Evolutionary conservation across 2,797 vertebrate species (phyloP), one percentile per base, ranked within the genome.

Genomic region (Buceros bicornis): DNA sequence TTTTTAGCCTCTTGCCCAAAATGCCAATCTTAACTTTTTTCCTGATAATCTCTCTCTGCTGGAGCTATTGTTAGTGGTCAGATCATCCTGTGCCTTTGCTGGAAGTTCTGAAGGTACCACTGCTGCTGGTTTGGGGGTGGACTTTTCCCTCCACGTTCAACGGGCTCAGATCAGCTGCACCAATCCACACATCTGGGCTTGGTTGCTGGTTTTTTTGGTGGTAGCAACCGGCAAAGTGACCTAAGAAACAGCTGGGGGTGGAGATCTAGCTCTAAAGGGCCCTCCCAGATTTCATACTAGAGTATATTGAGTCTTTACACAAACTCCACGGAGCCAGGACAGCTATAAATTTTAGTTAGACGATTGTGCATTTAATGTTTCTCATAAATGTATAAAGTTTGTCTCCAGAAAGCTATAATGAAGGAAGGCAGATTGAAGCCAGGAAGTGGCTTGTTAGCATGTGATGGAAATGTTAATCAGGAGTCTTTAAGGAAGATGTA

Each of bases 391-490:
- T 37, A n/a, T 45, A 77, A 96, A 92, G 86, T 92, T 94, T 90
- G 88, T 94, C 92, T 96, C 90, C 81, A 93, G 92, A 95, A 97
- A 95, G 90, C 93, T 76, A 40, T 93, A 94, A 92, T 15, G 88
- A 90, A 92, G 81, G 78, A 87, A 95, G 90, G 70, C 93, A 95
- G 90, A 92, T 76, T 89, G 89, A 93, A 95, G 74, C 33, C 92
- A 96, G 89, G 93, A 94, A 89, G 87, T 43, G 69, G 81, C 93
- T 96, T 6, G 25, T 96, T 94, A 94, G 71, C 81, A 61, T 94
- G 95, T 92, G 90, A 92, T 89, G 74, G 78, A 96, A 96, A 95
- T 93, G 89, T 77, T 94, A 96, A 96, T 95, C 88, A 93, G 86
- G 65, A 91, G 80, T 35, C 94, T 89, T 95, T 92, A 73, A 91